Percentiles rank a stretch among this genome's conserved stretches.
phyloP scores from a whole-genome alignment of 2,797 vertebrate genomes.

The Valencia hispanica region DNA sequence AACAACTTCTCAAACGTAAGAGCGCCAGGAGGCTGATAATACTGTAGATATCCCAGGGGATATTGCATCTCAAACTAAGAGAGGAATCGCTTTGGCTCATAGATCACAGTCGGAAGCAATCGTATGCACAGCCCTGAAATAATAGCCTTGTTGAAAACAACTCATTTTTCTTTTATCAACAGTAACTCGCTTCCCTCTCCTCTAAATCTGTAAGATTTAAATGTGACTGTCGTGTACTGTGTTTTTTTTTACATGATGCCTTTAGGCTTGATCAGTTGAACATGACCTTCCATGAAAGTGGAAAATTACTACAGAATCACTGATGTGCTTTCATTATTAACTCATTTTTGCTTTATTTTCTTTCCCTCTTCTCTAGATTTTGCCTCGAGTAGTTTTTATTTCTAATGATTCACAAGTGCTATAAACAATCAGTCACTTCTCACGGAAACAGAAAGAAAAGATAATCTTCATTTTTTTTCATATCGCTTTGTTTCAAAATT shows the following conservation, averaged over 20 bases:
- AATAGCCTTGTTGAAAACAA: conserved; percentile 59
- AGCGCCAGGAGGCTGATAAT: conserved; percentile 50
- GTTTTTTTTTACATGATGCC: conserved; percentile 13
- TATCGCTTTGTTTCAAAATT: neutral
- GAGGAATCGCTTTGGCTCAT: conserved; percentile 57
- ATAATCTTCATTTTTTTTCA: neutral
- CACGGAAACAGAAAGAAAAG: neutral
- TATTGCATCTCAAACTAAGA: conserved; percentile 58
- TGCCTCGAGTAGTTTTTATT: neutral
- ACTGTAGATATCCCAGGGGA: conserved; percentile 54
- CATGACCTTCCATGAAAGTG: conserved; percentile 41
- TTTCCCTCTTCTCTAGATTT: neutral
- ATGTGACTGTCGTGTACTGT: conserved; percentile 13
- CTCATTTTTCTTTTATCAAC: conserved; percentile 57
- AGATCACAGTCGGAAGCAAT: conserved; percentile 68
- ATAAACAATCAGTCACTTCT: neutral
- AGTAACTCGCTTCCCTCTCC: conserved; percentile 12
- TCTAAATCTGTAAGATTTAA: conserved; percentile 12
- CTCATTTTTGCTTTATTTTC: neutral
- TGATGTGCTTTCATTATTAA: neutral
- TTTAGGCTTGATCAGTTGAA: conserved; percentile 28
- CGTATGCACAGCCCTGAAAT: conserved; percentile 56
- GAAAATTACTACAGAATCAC: conserved; percentile 48
- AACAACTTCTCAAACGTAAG: conserved; percentile 28
- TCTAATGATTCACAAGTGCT: neutral